Percentiles rank a stretch among this genome's conserved stretches.
Conservation (phyloP, 2,797 vertebrate genomes). For the Glossophaga mutica region DNA sequence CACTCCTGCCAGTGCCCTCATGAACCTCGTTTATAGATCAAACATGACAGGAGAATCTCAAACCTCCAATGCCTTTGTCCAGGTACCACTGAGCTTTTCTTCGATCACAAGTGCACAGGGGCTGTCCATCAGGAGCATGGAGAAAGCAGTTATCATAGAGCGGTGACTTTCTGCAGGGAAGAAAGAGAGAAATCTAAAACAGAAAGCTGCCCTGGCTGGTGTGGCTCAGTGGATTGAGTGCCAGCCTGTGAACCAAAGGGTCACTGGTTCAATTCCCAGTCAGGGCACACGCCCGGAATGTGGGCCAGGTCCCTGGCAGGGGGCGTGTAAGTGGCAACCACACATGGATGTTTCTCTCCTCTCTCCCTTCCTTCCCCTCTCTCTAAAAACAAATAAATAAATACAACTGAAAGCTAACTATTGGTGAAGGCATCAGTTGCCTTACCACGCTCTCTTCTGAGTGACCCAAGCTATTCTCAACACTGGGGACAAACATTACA, state of each 20-base stretch:
- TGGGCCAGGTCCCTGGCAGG: too few species aligned
- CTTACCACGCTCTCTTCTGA: background rate
- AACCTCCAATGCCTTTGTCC: slow-evolving; percentile 98
- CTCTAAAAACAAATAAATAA: too few species aligned
- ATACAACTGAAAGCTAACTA: background rate
- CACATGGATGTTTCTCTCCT: too few species aligned
- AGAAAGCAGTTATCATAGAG: slow-evolving; percentile 99
- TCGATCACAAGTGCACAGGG: slow-evolving; percentile 97
- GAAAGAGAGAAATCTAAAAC: background rate
- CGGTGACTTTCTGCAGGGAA: slow-evolving; percentile 91
- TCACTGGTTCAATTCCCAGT: too few species aligned
- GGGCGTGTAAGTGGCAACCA: too few species aligned
- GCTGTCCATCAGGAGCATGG: slow-evolving; percentile 96
- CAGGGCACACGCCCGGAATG: too few species aligned
- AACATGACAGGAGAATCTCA: background rate
- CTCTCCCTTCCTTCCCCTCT: too few species aligned
- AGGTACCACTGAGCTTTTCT: slow-evolving; percentile 99
- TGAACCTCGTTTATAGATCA: background rate
- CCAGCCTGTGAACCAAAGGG: too few species aligned
- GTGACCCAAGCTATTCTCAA: background rate
- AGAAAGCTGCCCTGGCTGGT: background rate
- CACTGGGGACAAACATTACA: background rate
- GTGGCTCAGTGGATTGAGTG: too few species aligned
- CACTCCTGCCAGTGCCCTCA: slow-evolving; percentile 75
- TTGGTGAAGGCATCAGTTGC: background rate